phyloP scores from a whole-genome alignment of 2,888 invertebrate genomes.

The Chrysotoxum bicinctum region DNA sequence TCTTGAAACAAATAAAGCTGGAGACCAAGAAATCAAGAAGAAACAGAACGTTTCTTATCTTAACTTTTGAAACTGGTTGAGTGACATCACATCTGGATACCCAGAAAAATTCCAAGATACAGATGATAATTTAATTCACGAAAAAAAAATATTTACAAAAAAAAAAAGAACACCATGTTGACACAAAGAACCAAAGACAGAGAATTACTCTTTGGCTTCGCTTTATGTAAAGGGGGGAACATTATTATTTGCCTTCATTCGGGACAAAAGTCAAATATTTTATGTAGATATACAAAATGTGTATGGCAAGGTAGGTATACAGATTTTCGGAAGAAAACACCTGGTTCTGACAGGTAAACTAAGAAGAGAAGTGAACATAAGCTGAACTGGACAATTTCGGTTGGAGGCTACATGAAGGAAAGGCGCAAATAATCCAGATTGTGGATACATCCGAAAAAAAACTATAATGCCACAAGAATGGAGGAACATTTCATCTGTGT shows the following conservation, averaged over 20 bases:
- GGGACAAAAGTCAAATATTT: slow-evolving; percentile 47
- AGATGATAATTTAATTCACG: slow-evolving; percentile 59
- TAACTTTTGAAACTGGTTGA: slow-evolving; percentile 52
- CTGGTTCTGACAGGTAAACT: slow-evolving; percentile 66
- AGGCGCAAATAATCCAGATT: slow-evolving; percentile 62
- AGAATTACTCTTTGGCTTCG: slow-evolving; percentile 38
- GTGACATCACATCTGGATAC: slow-evolving; percentile 62
- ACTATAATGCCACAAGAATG: slow-evolving; percentile 43
- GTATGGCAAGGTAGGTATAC: background rate
- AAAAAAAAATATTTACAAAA: background rate
- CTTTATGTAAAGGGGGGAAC: background rate
- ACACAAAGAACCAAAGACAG: slow-evolving; percentile 61
- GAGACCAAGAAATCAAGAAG: slow-evolving; percentile 4
- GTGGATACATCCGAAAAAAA: slow-evolving; percentile 42
- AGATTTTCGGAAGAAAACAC: slow-evolving; percentile 42
- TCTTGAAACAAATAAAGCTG: background rate
- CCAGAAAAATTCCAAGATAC: slow-evolving; percentile 53
- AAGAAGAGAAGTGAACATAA: slow-evolving; percentile 32
- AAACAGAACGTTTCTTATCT: slow-evolving; percentile 33
- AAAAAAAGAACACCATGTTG: slow-evolving; percentile 29
- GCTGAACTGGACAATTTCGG: slow-evolving; percentile 12
- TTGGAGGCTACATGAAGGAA: slow-evolving; percentile 25
- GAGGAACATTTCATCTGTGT: slow-evolving; percentile 50
- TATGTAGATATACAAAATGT: background rate
- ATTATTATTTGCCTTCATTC: slow-evolving; percentile 21